Conservation (phyloP, 2,113 vertebrate genomes). For the Labrus mixtus region DNA sequence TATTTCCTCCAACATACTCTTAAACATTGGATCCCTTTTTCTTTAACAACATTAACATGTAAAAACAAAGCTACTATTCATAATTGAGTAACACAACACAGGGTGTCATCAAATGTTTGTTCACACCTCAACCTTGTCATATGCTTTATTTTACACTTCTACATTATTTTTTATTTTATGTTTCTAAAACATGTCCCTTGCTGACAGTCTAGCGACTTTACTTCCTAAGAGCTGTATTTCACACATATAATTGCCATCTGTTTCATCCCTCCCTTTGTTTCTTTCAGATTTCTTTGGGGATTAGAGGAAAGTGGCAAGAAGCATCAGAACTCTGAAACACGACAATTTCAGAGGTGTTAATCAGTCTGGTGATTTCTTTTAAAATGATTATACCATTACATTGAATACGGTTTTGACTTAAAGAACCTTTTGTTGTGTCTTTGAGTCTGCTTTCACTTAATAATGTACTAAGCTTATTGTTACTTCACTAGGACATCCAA, state of each 20-base stretch:
- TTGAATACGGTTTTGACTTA: no score
- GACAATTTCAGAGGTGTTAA: neutral
- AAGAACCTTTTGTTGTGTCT: no score
- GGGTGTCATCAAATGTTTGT: constrained; percentile 3
- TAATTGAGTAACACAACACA: neutral
- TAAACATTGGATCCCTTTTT: neutral
- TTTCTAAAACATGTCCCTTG: constrained; percentile 19
- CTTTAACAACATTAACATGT: neutral
- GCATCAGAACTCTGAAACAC: neutral
- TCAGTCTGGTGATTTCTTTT: neutral
- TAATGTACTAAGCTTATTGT: no score
- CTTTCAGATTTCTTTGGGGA: constrained; percentile 21
- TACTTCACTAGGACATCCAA: no score
- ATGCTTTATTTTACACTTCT: neutral
- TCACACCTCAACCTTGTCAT: neutral
- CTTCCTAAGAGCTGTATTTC: constrained; percentile 41
- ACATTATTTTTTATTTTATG: constrained; percentile 2
- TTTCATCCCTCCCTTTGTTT: constrained; percentile 19
- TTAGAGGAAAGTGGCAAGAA: neutral
- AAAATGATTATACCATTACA: no score
- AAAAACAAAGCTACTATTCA: neutral
- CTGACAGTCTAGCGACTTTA: constrained; percentile 1
- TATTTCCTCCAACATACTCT: neutral
- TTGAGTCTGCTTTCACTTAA: no score
- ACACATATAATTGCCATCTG: constrained; percentile 51